phyloP scores from a whole-genome alignment of 2,113 vertebrate genomes.

The Aptenodytes forsteri region DNA sequence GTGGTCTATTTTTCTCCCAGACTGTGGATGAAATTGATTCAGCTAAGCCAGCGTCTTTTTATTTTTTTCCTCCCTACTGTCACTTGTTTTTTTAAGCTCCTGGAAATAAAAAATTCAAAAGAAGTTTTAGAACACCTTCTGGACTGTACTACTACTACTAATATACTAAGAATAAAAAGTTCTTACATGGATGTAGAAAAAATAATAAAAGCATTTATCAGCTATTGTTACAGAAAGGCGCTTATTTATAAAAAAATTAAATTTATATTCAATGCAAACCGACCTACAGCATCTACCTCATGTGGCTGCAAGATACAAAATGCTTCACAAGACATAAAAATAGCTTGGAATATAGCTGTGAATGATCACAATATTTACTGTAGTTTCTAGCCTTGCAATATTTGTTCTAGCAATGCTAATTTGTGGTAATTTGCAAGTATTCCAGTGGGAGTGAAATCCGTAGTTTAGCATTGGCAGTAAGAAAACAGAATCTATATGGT shows the following conservation, averaged over 20 bases:
- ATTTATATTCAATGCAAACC: background rate
- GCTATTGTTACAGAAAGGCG: background rate
- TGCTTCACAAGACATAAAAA: background rate
- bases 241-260: background rate
- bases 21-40: background rate
- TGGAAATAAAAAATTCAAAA: background rate
- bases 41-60: background rate
- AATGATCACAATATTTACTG: background rate
- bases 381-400: background rate
- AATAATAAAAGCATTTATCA: background rate
- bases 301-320: background rate
- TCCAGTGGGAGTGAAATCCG: background rate
- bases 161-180: background rate
- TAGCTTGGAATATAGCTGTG: background rate
- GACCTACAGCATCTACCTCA: background rate
- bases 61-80: background rate
- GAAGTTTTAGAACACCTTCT: background rate
- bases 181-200: background rate
- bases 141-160: background rate
- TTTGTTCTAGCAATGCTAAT: background rate
- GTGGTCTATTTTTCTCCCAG: background rate
- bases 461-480: background rate
- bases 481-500: background rate
- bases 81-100: background rate
- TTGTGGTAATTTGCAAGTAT: background rate